Evolutionary conservation across 1,140 invertebrate species (phyloP).

Genomic region (Phortica variegata): DNA sequence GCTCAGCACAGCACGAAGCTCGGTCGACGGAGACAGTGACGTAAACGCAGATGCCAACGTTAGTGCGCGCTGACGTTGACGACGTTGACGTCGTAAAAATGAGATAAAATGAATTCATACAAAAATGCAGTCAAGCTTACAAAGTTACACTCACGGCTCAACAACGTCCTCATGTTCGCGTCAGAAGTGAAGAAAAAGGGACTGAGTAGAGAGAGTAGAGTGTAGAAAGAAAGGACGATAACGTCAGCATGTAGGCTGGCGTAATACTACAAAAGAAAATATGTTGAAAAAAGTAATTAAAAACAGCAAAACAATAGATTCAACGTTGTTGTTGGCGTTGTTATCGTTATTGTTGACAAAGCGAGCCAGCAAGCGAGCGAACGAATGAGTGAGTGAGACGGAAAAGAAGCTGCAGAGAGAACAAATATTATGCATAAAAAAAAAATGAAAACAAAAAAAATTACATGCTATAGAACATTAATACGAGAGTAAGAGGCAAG

Average conservation of each 20-base stretch:
- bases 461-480: neutral
- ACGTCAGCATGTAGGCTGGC: conserved; percentile 11
- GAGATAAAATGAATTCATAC: conserved; percentile 53
- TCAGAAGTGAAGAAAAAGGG: too few species aligned
- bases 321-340: too few species aligned
- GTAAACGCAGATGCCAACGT: too few species aligned
- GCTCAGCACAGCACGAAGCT: too few species aligned
- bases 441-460: neutral
- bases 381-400: too few species aligned
- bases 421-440: neutral
- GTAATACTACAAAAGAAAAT: conserved; percentile 43
- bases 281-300: conserved; percentile 51
- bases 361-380: too few species aligned
- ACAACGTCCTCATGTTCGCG: too few species aligned
- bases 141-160: conserved; percentile 7
- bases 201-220: too few species aligned
- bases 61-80: too few species aligned
- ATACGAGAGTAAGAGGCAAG: conserved; percentile 3
- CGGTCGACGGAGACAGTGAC: too few species aligned
- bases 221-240: too few species aligned
- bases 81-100: conserved; percentile 19
- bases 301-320: conserved; percentile 19
- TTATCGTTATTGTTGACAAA: too few species aligned
- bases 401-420: neutral
- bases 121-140: conserved; percentile 50